phyloP scores from a whole-genome alignment of 2,113 vertebrate species.

The Sceloporus undulatus region DNA sequence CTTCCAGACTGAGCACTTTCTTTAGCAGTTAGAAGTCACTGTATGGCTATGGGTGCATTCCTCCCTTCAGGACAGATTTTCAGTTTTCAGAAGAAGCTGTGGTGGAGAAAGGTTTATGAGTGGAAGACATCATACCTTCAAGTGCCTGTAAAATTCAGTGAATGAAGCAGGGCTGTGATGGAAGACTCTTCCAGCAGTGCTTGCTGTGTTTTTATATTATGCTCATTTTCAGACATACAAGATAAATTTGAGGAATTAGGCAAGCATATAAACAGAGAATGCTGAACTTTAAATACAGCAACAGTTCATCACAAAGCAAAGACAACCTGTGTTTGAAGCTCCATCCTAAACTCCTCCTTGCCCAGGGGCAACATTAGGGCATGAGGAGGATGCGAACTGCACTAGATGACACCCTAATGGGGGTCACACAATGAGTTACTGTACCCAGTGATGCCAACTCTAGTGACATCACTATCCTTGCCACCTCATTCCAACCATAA shows the following conservation, averaged over 20 bases:
- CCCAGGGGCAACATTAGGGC: background rate
- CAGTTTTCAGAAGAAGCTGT: background rate
- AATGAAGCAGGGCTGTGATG: background rate
- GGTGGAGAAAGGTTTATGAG: background rate
- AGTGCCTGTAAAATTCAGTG: background rate
- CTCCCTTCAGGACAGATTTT: background rate
- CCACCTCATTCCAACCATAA: background rate
- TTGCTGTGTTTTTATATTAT: background rate
- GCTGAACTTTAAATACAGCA: background rate
- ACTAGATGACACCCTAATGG: no score
- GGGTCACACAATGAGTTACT: no score
- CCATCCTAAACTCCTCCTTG: background rate
- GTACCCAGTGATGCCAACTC: no score
- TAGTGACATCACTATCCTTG: background rate
- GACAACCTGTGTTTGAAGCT: background rate
- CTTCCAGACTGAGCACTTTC: background rate
- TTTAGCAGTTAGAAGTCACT: background rate
- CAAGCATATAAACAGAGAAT: background rate
- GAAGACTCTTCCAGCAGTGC: background rate
- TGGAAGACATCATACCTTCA: background rate
- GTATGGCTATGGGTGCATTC: background rate
- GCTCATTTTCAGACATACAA: background rate
- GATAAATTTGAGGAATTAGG: background rate
- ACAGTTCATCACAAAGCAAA: background rate
- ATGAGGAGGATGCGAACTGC: no score